Evolutionary conservation across 2,113 vertebrate genomes (phyloP), one percentile per base, ranked within the genome.

Genomic region (Okapia johnstoni): DNA sequence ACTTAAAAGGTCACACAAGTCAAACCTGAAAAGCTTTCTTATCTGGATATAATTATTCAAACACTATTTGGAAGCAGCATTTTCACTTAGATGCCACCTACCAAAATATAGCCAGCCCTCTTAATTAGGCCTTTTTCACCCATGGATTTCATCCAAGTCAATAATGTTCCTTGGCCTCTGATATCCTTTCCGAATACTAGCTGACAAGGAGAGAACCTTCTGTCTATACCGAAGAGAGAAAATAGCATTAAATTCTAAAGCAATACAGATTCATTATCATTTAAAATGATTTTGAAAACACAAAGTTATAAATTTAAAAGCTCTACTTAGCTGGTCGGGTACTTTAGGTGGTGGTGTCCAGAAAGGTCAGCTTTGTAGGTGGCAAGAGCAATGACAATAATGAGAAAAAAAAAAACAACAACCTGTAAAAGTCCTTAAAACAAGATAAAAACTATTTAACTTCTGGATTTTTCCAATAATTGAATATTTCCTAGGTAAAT

Each of bases 221-320:
- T 92, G 88, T 97, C 97, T 92, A 48, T 83, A 86, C 48, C 54
- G 23, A 96, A 97, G 94, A 92, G 60, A 90, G 79, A 97, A 98
- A 98, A 98, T 94, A 95, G 80, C 96, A 97, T 97, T 97, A 97
- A 95, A 97, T 66, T 94, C 93, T 89, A 96, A 52, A 73, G 70
- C 88, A 97, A 48, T 85, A 43, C 26, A 33, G 61, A 40, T 89
- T 97, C 94, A 98, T 98, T 97, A 97, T 83, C 95, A 97, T 96
- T 96, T 98, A 96, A 98, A 98, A 98, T 79, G 96, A 97, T 97
- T 98, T 98, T 90, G 30, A 98, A 97, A 98, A 93, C 88, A 87
- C 54, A 90, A 83, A 98, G 97, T 98, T 98, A 93, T 89, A 77
- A 97, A 93, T 97, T 97, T 97, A 97, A 98, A 97, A 97, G 95